Base-by-base conservation (phyloP, 2,797 vertebrate genomes). In the Phalloptychus januarius region DNA sequence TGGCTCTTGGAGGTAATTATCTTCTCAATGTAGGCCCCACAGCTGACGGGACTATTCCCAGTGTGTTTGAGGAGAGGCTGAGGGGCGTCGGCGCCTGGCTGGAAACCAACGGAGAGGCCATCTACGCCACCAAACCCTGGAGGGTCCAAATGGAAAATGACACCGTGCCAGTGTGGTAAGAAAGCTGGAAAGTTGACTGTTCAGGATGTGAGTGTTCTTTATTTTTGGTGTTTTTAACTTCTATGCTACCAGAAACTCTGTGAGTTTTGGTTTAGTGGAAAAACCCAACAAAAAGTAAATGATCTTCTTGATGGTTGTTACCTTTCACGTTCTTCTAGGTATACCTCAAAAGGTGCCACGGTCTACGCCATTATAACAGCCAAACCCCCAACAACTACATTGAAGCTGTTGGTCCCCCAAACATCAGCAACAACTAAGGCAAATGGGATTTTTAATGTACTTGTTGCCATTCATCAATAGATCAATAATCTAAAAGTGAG, bases 11-110 rank as follows among this genome's bases (percentile, higher is more conserved):
- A 78, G 98, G 98, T 56, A 99, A 99, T 94, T 99, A 98, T 85
- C 96, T 99, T 52, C 96, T 99, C 79, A 99, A 99, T 25, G 91
- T 99, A 52, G 98, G 98, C 1, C 97, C 98, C 63, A 98, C 96
- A 4, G 91, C 97, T 25, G 98, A 99, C 2, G 98, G 98, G 2
- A 91, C 94, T 87, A 97, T 99, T 67, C 94, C 93, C 2, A 87
- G 94, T 4, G 91, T 97, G 81, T 99, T 99, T 92, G 97, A 99
- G 85, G 97, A 99, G 85, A 95, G 97, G 78, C 96, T 99, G n/a
- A 88, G 96, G 75, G 95, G 94, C 2, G 77, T 99, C 0, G 98
- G 98, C 25, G 94, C 88, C 78, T 99, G 98, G 98, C 90, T 99
- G 72, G 78, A 82, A 52, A 80, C 96, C 80, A 99, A 97, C 0